Percentiles rank a stretch among this genome's conserved stretches.
Conservation (phyloP, 2,113 vertebrate genomes). For the Elgaria multicarinata region DNA sequence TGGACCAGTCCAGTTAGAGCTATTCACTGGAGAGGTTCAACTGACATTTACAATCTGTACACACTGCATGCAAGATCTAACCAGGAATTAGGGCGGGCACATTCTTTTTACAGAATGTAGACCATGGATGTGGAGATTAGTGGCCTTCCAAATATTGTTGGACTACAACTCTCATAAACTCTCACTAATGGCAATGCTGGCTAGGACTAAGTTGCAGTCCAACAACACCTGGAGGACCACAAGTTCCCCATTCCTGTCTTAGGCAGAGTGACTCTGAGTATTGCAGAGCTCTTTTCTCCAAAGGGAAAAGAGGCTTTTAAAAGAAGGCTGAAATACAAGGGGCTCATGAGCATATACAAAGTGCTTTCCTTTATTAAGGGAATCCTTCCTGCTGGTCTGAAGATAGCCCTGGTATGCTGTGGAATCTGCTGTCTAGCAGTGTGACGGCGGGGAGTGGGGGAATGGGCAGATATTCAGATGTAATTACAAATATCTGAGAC, state of each 20-base stretch:
- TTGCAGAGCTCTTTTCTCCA: background rate
- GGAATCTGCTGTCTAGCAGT: background rate
- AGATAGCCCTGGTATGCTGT: background rate
- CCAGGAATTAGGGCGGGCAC: background rate
- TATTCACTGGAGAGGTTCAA: background rate
- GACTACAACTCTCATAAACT: too few relatives aligned
- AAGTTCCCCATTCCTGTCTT: background rate
- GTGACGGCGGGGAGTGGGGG: too few relatives aligned
- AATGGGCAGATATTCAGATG: too few relatives aligned
- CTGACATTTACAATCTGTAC: background rate
- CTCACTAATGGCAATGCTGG: too few relatives aligned
- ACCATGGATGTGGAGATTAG: too few relatives aligned
- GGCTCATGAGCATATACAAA: background rate
- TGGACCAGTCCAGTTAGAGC: background rate
- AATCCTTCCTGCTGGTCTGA: background rate
- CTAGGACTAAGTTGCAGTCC: too few relatives aligned
- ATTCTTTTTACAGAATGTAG: background rate
- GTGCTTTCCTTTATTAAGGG: background rate
- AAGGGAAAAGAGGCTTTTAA: background rate
- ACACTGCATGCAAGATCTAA: background rate
- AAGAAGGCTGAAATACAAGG: background rate
- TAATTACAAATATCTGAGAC: too few relatives aligned
- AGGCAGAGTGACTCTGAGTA: background rate
- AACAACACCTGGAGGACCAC: too few relatives aligned
- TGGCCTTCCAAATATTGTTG: too few relatives aligned